Evolutionary conservation across 2,888 invertebrate genomes (phyloP).

Genomic region (Plebejus argus): DNA sequence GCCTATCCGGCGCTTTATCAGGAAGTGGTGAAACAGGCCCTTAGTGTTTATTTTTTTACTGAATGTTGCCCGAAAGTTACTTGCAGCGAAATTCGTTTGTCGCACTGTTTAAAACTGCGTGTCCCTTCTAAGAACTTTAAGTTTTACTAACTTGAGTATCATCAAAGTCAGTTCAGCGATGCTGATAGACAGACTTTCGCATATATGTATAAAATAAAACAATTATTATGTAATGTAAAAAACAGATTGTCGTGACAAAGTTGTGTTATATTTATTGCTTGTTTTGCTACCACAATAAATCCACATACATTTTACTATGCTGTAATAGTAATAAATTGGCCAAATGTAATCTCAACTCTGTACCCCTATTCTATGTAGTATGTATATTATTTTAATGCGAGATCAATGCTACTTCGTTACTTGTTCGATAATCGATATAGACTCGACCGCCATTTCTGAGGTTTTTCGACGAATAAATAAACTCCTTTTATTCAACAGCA

Average conservation of each 20-base stretch:
- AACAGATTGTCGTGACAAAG: not conserved
- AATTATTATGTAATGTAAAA: not conserved
- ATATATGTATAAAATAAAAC: not conserved
- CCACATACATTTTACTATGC: not conserved
- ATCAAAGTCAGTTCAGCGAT: too few relatives aligned
- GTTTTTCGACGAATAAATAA: not conserved
- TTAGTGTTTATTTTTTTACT: not conserved
- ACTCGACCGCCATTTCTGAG: not conserved
- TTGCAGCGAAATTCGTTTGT: too few relatives aligned
- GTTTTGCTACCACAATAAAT: too few relatives aligned
- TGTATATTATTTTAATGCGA: not conserved
- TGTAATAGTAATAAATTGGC: not conserved
- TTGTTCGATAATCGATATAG: not conserved
- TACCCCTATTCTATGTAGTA: not conserved
- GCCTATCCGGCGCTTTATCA: too few relatives aligned
- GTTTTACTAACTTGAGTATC: too few relatives aligned
- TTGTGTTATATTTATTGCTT: conserved; percentile 1
- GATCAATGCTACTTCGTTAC: not conserved
- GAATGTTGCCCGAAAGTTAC: too few relatives aligned
- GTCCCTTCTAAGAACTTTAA: too few relatives aligned
- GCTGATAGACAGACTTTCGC: not conserved
- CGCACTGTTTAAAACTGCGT: too few relatives aligned
- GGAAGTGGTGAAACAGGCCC: too few relatives aligned
- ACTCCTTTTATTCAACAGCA: not conserved
- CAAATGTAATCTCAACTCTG: not conserved